Percentiles rank a stretch among this genome's conserved stretches.
phyloP scores from a whole-genome alignment of 2,797 vertebrate genomes.

The Mormyrops boulengeri region DNA sequence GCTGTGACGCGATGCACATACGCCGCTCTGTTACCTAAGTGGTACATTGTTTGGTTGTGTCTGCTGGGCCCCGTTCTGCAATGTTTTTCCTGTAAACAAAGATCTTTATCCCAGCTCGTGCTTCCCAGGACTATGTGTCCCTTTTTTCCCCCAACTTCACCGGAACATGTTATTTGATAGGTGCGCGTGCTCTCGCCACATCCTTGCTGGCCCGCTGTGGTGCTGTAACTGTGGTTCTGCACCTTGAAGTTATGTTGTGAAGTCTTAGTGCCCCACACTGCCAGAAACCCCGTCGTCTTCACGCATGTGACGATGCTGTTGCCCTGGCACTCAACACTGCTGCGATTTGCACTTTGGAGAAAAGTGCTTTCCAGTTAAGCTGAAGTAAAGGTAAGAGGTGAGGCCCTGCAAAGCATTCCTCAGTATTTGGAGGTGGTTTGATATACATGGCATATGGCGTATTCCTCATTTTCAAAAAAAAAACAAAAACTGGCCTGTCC shows the following conservation, averaged over 20 bases:
- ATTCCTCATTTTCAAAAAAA: background rate
- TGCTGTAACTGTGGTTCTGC: background rate
- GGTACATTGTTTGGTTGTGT: background rate
- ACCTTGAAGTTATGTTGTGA: background rate
- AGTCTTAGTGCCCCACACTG: background rate
- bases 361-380: background rate
- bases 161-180: background rate
- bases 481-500: background rate
- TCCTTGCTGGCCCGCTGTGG: background rate
- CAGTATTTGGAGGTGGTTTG: background rate
- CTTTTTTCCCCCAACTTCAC: background rate
- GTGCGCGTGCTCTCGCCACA: background rate
- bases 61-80: background rate
- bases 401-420: background rate
- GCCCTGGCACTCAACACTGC: background rate
- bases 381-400: background rate
- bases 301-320: background rate
- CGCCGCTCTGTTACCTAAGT: background rate
- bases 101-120: background rate
- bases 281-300: background rate
- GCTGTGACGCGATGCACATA: background rate
- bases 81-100: background rate
- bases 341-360: background rate
- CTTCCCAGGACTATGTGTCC: background rate
- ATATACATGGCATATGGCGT: background rate